A percentile compares a stretch with the other conserved stretches of the same genome.
phyloP scores from a whole-genome alignment of 2,797 vertebrate species.

The Sternarchorhynchus goeldii region DNA sequence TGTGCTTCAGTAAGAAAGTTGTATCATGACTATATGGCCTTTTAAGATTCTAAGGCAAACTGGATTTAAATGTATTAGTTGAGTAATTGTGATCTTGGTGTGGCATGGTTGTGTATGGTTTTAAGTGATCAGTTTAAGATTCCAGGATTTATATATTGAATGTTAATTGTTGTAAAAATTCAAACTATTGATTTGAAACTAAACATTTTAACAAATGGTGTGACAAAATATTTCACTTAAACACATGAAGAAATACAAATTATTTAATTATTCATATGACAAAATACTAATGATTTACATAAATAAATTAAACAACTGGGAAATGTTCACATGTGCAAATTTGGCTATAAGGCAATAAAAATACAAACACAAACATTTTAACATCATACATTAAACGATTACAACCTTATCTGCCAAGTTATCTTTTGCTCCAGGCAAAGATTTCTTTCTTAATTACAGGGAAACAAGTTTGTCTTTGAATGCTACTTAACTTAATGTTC shows the following conservation, averaged over 20 bases:
- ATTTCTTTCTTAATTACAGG: not conserved
- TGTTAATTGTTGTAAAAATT: not conserved
- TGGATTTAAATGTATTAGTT: too few relatives aligned
- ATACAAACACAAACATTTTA: not conserved
- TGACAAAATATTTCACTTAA: not conserved
- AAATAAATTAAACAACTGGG: conserved; percentile 34
- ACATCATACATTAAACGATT: not conserved
- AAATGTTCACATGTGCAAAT: conserved; percentile 32
- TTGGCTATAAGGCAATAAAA: conserved; percentile 2
- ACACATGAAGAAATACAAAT: not conserved
- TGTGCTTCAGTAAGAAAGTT: too few relatives aligned
- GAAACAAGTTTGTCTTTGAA: not conserved
- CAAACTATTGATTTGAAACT: not conserved
- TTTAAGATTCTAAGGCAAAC: too few relatives aligned
- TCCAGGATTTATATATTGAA: not conserved
- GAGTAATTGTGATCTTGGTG: too few relatives aligned
- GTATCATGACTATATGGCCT: too few relatives aligned
- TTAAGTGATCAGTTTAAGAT: too few relatives aligned
- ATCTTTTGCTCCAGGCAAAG: conserved; percentile 33
- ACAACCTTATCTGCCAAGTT: not conserved
- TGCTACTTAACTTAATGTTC: conserved; percentile 1
- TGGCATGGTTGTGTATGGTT: too few relatives aligned
- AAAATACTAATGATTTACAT: conserved; percentile 38
- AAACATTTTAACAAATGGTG: not conserved
- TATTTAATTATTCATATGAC: conserved; percentile 13